These are phyloP conservation scores for Apamea anceps DNA, from an alignment of 2,888 invertebrate species.

Conservation along the genomic window DNA sequence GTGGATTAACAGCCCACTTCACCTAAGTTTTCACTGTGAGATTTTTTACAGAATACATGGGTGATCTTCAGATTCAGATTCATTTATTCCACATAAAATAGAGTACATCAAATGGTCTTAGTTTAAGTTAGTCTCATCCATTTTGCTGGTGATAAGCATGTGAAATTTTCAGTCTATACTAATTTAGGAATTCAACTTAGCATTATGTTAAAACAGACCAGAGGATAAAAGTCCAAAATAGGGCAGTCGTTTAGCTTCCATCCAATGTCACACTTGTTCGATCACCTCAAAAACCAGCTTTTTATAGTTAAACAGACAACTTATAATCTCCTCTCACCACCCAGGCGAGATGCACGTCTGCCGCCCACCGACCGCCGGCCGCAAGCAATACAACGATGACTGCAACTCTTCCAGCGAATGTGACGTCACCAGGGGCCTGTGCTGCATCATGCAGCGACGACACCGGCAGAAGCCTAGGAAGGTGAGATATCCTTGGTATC, in stretches of 20 bases:
- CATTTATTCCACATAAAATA: too few relatives aligned
- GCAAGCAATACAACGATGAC: slow-evolving; percentile 96
- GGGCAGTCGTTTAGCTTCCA: neutral
- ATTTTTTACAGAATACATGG: too few relatives aligned
- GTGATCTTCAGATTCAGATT: too few relatives aligned
- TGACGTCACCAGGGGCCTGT: slow-evolving; percentile 95
- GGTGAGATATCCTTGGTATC: slow-evolving; percentile 88
- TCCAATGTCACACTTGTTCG: too few relatives aligned
- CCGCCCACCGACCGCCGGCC: slow-evolving; percentile 93
- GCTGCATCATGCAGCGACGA: slow-evolving; percentile 96
- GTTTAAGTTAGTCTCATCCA: too few relatives aligned
- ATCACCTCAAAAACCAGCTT: neutral
- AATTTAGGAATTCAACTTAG: too few relatives aligned
- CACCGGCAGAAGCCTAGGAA: slow-evolving; percentile 96
- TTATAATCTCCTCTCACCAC: neutral
- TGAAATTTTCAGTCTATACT: too few relatives aligned
- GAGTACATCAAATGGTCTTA: too few relatives aligned
- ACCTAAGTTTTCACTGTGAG: too few relatives aligned
- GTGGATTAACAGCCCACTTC: too few relatives aligned
- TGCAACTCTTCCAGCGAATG: slow-evolving; percentile 96
- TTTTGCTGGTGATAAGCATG: too few relatives aligned
- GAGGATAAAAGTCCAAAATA: neutral
- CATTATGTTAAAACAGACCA: neutral
- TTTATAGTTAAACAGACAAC: too few relatives aligned
- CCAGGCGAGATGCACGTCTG: slow-evolving; percentile 93